A percentile compares a stretch with the other conserved stretches of the same genome.
phyloP scores from a whole-genome alignment of 2,797 vertebrate species.

The Chiroxiphia lanceolata region DNA sequence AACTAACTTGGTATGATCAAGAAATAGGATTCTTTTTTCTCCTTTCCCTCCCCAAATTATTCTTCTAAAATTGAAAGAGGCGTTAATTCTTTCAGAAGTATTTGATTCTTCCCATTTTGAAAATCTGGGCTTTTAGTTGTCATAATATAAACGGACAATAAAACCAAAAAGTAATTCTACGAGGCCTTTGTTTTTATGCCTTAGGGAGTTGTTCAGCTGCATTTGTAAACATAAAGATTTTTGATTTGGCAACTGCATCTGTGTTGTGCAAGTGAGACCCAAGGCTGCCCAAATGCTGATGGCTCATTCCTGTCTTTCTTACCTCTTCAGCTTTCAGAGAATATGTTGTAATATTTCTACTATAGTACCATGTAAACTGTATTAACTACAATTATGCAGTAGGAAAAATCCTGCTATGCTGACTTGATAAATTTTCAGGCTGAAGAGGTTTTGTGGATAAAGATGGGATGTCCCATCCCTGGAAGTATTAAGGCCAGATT shows the following conservation, averaged over 20 bases:
- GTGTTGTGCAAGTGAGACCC: not conserved
- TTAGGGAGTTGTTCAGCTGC: not conserved
- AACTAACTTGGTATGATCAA: not conserved
- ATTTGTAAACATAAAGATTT: conserved; percentile 6
- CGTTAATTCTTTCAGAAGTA: not conserved
- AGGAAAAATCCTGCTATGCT: not conserved
- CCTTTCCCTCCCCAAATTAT: rapidly evolving
- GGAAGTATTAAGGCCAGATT: not conserved
- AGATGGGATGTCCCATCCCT: not conserved
- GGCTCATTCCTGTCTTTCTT: not conserved
- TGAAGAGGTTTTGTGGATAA: not conserved
- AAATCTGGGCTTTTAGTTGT: not conserved
- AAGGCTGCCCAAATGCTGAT: not conserved
- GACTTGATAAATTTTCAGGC: conserved; percentile 29
- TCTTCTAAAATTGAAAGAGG: not conserved
- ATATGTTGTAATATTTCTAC: not conserved
- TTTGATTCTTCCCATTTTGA: not conserved
- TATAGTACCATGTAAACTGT: conserved; percentile 27
- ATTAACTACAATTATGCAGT: not conserved
- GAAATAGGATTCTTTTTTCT: not conserved
- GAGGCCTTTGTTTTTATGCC: conserved; percentile 23
- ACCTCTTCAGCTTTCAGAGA: not conserved
- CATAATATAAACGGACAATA: not conserved
- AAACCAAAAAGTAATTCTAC: not conserved
- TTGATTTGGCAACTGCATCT: conserved; percentile 1